Base-by-base conservation (phyloP, 1,140 invertebrate genomes). In the Alviniconcha marisindica region DNA sequence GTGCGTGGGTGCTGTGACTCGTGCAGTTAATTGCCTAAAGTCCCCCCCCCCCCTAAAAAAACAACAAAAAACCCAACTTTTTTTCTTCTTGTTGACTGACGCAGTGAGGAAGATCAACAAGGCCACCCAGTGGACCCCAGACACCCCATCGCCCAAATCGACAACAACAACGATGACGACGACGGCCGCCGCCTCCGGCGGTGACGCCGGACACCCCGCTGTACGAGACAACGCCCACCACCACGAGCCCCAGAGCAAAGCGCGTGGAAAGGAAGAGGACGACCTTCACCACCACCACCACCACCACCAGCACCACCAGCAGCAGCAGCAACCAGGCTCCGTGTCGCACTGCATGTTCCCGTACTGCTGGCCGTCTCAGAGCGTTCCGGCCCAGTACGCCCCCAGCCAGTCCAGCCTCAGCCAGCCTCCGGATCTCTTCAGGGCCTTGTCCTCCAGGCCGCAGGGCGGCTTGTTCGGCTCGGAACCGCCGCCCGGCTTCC, bases 71-170 rank as follows among this genome's bases (percentile, higher is more conserved):
- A n/a, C n/a, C n/a, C n/a, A n/a, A n/a, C n/a, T n/a, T n/a, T n/a
- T n/a, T n/a, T n/a, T n/a, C 44, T 48, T 48, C 7, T 48, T 48
- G 5, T 48, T 48, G 7, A 48, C 44, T 48, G 5, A 48, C n/a
- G 28, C 69, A 71, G 69, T 42, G 66, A 18, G 38, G 33, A 71
- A 71, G 36, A 40, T 71, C 14, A 71, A 71, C 69, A 71, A 71
- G 40, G 69, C 69, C 33, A 71, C 69, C 0, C 69, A 71, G 36
- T 71, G 69, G 36, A 31, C 69, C 44, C 44, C 44, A 48, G 44
- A 48, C 7, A 48, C 5, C 18, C 44, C 18, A 10, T 18, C 44
- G 18, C 7, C 44, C 44, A 48, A 48, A 5, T 48, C 44, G 7
- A 48, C 44, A 48, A 5, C 44, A 5, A 48, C 44, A 48, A 48